Evolutionary conservation across 2,113 vertebrate species (phyloP).

Genomic region (Ancistrus triradiatus): DNA sequence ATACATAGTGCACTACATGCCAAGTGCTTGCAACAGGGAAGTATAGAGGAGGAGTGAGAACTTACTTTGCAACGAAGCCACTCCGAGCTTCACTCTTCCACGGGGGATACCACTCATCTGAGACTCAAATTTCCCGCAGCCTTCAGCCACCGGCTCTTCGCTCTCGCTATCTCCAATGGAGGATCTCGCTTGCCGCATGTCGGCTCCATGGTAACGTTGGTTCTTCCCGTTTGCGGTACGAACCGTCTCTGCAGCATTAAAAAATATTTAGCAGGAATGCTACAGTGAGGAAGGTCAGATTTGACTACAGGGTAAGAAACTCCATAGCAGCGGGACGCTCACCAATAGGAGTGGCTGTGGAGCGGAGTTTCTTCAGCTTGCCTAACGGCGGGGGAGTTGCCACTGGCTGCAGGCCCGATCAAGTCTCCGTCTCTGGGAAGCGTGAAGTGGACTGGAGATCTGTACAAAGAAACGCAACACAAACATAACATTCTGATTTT

Average conservation of each 20-base stretch:
- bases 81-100: constrained; percentile 77
- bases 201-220: constrained; percentile 71
- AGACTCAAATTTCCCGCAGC: constrained; percentile 80
- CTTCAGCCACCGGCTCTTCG: constrained; percentile 45
- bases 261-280: neutral
- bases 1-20: too few relatives aligned
- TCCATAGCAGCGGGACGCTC: too few relatives aligned
- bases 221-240: constrained; percentile 70
- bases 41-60: neutral
- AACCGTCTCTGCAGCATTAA: constrained; percentile 68
- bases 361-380: constrained; percentile 86
- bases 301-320: too few relatives aligned
- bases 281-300: neutral
- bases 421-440: constrained; percentile 84
- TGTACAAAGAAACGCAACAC: constrained; percentile 60
- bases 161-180: constrained; percentile 59
- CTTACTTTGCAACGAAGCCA: constrained; percentile 95
- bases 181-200: constrained; percentile 66
- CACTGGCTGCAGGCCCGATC: constrained; percentile 73
- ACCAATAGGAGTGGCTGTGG: constrained; percentile 98
- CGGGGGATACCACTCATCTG: constrained; percentile 87
- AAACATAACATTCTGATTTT: too few relatives aligned
- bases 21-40: too few relatives aligned
- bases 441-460: constrained; percentile 83
- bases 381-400: constrained; percentile 78